Percentiles rank a stretch among this genome's conserved stretches.
Conservation (phyloP, 2,888 invertebrate genomes). For the Lacanobia wlatinum region DNA sequence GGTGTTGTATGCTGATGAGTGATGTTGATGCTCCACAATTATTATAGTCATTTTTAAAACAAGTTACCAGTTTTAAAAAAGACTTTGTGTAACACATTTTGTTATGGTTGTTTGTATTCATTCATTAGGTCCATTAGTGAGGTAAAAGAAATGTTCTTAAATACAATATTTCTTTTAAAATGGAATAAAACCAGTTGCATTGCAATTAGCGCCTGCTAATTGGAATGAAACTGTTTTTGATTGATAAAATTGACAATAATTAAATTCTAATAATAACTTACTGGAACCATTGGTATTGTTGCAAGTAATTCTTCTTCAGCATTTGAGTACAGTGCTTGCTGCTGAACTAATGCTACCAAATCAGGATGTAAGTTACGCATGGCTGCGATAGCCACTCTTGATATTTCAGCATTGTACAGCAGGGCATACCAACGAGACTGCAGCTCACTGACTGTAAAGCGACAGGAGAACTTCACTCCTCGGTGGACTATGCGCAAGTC, state of each 20-base stretch:
- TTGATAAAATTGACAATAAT: background rate
- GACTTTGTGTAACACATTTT: no score
- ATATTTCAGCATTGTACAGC: constrained; percentile 98
- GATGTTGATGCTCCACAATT: no score
- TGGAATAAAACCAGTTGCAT: no score
- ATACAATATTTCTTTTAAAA: no score
- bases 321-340: constrained; percentile 96
- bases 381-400: constrained; percentile 97
- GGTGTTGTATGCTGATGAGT: no score
- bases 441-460: constrained; percentile 97
- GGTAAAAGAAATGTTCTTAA: no score
- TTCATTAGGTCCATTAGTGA: no score
- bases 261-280: constrained; percentile 65
- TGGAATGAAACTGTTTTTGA: no score
- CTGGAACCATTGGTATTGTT: constrained; percentile 92
- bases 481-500: constrained; percentile 95
- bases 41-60: no score
- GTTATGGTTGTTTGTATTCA: no score
- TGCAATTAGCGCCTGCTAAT: no score
- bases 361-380: constrained; percentile 98
- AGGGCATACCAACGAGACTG: constrained; percentile 99
- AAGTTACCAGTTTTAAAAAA: no score
- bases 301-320: constrained; percentile 97
- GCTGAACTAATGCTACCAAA: constrained; percentile 95
- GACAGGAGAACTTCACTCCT: constrained; percentile 98